These are phyloP conservation scores for Dryocosmus kuriphilus DNA, from an alignment of 2,888 invertebrate genomes.

Conservation along the genomic window DNA sequence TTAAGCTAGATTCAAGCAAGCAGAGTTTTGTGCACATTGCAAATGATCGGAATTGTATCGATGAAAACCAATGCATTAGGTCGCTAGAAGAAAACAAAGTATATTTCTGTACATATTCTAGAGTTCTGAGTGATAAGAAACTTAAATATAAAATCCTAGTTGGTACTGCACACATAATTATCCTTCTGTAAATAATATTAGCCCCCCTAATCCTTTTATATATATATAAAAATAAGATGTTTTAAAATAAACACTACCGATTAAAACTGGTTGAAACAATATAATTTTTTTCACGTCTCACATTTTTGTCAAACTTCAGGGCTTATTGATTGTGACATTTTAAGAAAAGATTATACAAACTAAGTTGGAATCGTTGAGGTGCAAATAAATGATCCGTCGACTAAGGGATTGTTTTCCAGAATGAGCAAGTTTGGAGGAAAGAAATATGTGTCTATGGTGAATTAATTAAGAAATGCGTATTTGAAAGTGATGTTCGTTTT, in stretches of 20 bases:
- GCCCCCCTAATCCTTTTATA: conserved; percentile 67
- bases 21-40: background rate
- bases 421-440: background rate
- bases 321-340: conserved; percentile 1
- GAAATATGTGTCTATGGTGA: background rate
- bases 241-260: conserved; percentile 67
- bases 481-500: background rate
- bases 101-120: conserved; percentile 2
- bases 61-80: background rate
- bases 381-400: conserved; percentile 6
- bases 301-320: conserved; percentile 27
- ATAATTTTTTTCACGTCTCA: background rate
- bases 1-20: conserved; percentile 33
- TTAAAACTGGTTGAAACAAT: conserved; percentile 58
- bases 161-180: conserved; percentile 54
- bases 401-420: background rate
- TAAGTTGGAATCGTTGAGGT: background rate
- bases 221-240: conserved; percentile 59
- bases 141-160: conserved; percentile 67
- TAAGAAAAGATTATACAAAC: conserved; percentile 13
- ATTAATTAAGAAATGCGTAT: background rate
- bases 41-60: background rate
- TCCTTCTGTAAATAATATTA: conserved; percentile 67
- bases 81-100: background rate
- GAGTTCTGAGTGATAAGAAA: conserved; percentile 5